Conservation (phyloP, 2,888 invertebrate species). For the Acrocera orbiculus region DNA sequence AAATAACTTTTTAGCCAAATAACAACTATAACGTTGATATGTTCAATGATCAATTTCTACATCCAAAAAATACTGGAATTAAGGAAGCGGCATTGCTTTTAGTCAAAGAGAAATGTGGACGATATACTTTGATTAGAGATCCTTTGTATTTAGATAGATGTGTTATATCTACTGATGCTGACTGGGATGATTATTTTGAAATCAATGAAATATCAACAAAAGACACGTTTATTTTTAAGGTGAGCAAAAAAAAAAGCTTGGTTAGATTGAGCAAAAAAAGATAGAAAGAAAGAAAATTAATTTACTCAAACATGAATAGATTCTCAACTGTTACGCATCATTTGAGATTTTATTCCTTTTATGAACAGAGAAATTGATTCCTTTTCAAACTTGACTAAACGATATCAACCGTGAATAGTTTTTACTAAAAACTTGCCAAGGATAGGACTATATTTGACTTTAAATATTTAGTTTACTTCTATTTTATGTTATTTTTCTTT, state of each 20-base stretch:
- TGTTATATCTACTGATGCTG: constrained; percentile 72
- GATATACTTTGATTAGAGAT: constrained; percentile 72
- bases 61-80: constrained; percentile 57
- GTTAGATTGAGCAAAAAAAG: too few relatives aligned
- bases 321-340: too few relatives aligned
- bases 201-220: constrained; percentile 83
- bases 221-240: constrained; percentile 90
- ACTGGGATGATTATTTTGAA: constrained; percentile 88
- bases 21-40: constrained; percentile 45
- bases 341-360: too few relatives aligned
- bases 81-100: constrained; percentile 75
- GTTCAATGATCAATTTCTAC: constrained; percentile 43
- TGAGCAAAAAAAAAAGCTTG: constrained; percentile 31
- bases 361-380: too few relatives aligned
- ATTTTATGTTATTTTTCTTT: too few relatives aligned
- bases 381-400: too few relatives aligned
- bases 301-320: too few relatives aligned
- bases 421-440: too few relatives aligned
- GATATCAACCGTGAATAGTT: too few relatives aligned
- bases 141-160: constrained; percentile 82
- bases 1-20: constrained; percentile 50
- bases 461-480: too few relatives aligned
- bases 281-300: too few relatives aligned
- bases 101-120: constrained; percentile 76
- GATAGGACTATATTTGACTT: too few relatives aligned